Conservation (phyloP, 2,113 vertebrate species). For the Chlorodrepanis virens region DNA sequence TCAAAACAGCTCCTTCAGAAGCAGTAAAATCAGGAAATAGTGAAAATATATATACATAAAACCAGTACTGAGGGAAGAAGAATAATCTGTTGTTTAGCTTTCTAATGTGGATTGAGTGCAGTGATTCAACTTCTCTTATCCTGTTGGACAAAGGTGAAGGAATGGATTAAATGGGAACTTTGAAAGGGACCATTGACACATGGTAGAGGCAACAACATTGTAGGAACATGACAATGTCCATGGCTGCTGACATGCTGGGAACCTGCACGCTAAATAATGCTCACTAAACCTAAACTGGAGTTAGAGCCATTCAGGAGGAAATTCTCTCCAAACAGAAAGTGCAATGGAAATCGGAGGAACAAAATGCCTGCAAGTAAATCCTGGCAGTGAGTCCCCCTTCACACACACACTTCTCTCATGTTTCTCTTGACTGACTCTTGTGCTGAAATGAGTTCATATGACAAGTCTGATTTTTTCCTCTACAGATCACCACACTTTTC, state of each 20-base stretch:
- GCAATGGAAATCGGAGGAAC: background rate
- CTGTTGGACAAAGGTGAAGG: background rate
- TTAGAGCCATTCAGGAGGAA: background rate
- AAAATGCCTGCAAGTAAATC: background rate
- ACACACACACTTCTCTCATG: background rate
- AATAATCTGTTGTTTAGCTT: background rate
- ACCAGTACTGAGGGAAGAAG: background rate
- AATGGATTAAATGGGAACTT: background rate
- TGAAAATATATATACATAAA: background rate
- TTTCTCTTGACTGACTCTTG: conserved; percentile 1
- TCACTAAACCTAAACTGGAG: background rate
- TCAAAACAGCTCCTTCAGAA: background rate
- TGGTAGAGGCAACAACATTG: background rate
- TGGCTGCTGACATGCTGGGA: background rate
- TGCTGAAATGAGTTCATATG: background rate
- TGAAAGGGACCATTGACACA: background rate
- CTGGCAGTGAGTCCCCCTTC: background rate
- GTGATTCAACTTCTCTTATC: background rate
- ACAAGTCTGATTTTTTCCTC: conserved; percentile 9
- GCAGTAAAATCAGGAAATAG: background rate
- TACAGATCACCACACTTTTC: conserved; percentile 3
- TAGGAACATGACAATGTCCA: background rate
- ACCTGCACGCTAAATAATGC: background rate
- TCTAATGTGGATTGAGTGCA: background rate
- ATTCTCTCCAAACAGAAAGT: background rate